These are phyloP conservation scores for Crenichthys baileyi DNA, from an alignment of 2,797 vertebrate genomes.

Conservation along the genomic window DNA sequence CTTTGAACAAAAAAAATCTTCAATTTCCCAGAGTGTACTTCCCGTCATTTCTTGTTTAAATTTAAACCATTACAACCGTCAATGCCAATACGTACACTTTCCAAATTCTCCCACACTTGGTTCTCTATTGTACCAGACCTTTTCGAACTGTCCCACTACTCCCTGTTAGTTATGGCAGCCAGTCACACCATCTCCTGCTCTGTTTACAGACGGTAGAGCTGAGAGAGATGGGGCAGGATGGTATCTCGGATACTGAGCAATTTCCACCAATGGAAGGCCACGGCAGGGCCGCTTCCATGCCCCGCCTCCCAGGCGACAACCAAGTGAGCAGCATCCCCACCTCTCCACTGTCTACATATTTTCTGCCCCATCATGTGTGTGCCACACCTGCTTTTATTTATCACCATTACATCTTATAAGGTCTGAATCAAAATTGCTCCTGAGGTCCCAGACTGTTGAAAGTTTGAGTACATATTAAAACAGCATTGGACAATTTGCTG, in stretches of 20 bases:
- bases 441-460: conserved; percentile 33
- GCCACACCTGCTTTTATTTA: conserved; percentile 38
- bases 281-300: conserved; percentile 95
- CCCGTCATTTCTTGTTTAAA: neutral
- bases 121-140: conserved; percentile 49
- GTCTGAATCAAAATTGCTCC: conserved; percentile 53
- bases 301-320: conserved; percentile 95
- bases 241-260: conserved; percentile 94
- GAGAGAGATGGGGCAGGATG: conserved; percentile 93
- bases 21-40: conserved; percentile 14
- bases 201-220: conserved; percentile 94
- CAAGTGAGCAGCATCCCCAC: conserved; percentile 94
- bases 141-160: conserved; percentile 43
- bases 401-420: conserved; percentile 31
- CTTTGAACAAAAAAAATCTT: conserved; percentile 5
- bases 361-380: conserved; percentile 45
- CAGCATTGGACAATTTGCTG: neutral
- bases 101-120: conserved; percentile 44
- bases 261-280: conserved; percentile 95
- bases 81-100: conserved; percentile 21
- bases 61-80: neutral
- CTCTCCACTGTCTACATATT: conserved; percentile 69
- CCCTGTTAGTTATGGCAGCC: conserved; percentile 69
- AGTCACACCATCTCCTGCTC: conserved; percentile 81
- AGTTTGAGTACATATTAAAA: neutral